Base-by-base conservation (phyloP, 2,888 invertebrate species). In the Agrilus cyanescens region DNA sequence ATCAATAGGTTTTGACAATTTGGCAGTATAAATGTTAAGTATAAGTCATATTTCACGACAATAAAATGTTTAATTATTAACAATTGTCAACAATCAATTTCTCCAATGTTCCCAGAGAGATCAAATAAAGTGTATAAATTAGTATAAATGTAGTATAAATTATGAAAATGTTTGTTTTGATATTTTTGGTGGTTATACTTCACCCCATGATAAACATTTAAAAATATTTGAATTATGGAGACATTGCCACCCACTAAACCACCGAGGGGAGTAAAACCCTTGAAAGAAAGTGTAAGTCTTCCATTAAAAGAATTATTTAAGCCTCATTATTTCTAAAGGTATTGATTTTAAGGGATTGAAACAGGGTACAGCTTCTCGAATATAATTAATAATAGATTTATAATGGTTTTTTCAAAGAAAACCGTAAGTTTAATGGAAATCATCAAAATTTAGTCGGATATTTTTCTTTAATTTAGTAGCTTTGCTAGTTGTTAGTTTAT, bases 211-310 rank as follows among this genome's bases (percentile, higher is more conserved):
- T 25, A 10, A 33, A 10, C 4, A 12, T 8, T 33, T n/a, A 33
- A 33, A 15, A 10, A n/a, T n/a, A n/a, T 15, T 14, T 2, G 14
- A 37, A 36, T 13, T 38, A 50, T 49, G 48, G 48, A 50, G 13
- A 10, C 38, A 31, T 45, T 79, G 51, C 85, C 86, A 50, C 85
- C 89, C 39, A 79, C 83, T 18, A 89, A 89, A 65, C 88, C 89
- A 57, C 88, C 88, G 15, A 72, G 88, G 59, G 87, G 88, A 46
- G 83, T 87, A 37, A 89, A 89, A 72, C 80, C 83, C 60, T 78
- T 81, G 41, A 87, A 85, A 70, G 88, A 89, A 75, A 85, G 87
- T 62, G 87, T 85, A 74, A 72, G 68, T 55, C 38, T 31, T 33
- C 14, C 12, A 33, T 2, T 46, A n/a, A 46, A 45, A 33, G 13